These are phyloP conservation scores for Limnodromus scolopaceus DNA, from an alignment of 2,797 vertebrate genomes.

Conservation along the genomic window DNA sequence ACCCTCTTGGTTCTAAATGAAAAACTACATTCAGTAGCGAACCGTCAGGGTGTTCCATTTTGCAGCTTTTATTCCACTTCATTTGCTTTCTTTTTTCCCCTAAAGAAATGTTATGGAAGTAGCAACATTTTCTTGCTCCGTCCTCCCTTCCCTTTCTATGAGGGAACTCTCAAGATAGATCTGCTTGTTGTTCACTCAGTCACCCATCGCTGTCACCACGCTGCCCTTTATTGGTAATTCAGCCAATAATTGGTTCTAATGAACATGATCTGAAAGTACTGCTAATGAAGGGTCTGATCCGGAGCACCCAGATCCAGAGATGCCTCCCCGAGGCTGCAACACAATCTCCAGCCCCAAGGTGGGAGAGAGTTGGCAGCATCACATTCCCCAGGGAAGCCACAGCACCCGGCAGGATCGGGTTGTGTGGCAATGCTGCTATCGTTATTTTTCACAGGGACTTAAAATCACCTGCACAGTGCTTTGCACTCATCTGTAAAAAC, in stretches of 20 bases:
- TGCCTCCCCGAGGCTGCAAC: not conserved
- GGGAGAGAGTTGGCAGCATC: not conserved
- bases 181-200: not conserved
- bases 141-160: not conserved
- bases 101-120: not conserved
- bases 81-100: not conserved
- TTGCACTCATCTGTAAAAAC: not conserved
- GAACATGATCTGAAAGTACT: fast-evolving
- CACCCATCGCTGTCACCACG: not conserved
- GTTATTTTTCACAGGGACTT: not conserved
- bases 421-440: not conserved
- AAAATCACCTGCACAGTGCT: not conserved
- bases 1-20: not conserved
- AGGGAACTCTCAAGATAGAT: not conserved
- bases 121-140: not conserved
- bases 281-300: not conserved
- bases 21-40: not conserved
- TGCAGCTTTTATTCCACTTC: slow-evolving; percentile 1
- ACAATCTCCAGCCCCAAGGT: not conserved
- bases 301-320: not conserved
- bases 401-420: fast-evolving
- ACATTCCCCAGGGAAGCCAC: fast-evolving
- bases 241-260: not conserved
- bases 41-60: not conserved
- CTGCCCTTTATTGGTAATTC: not conserved